A percentile compares a stretch with the other conserved stretches of the same genome.
Evolutionary conservation across 2,113 vertebrate genomes (phyloP).

Genomic region (Paraplagusia blochii): DNA sequence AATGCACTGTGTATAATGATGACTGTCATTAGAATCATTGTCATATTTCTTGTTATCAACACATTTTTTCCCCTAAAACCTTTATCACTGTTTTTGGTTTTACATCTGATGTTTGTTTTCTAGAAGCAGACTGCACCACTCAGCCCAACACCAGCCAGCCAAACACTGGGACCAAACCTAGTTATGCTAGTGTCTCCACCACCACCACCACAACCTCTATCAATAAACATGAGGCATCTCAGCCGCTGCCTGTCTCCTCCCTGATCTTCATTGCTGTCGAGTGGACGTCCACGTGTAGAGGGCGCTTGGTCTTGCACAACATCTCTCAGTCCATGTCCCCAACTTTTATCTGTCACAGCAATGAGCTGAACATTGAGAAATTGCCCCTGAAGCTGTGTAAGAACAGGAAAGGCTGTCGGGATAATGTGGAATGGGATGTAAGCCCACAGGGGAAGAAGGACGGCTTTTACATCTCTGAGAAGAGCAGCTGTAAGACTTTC

Average conservation of each 20-base stretch:
- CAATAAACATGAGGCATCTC: fast-evolving
- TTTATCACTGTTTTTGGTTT: no score
- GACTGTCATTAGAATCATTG: no score
- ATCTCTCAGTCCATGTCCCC: fast-evolving
- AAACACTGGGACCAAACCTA: no score
- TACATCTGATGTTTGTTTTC: slow-evolving; percentile 8
- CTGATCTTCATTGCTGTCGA: background rate
- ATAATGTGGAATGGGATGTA: fast-evolving
- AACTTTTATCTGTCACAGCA: background rate
- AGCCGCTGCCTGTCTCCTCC: no score
- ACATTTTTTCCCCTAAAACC: no score
- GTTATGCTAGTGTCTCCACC: background rate
- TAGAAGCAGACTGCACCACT: background rate
- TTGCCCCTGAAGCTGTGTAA: slow-evolving; percentile 8
- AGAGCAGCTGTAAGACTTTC: background rate
- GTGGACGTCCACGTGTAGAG: slow-evolving; percentile 1
- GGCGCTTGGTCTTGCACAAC: background rate
- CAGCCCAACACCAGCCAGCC: fast-evolving
- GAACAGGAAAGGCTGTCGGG: slow-evolving; percentile 6
- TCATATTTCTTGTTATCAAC: no score
- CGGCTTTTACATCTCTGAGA: background rate
- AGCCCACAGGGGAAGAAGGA: fast-evolving
- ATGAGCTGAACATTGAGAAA: fast-evolving
- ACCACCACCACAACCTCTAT: fast-evolving
- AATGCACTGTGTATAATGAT: no score